phyloP scores from a whole-genome alignment of 2,888 invertebrate genomes.

The Rotaria magnacalcarata region DNA sequence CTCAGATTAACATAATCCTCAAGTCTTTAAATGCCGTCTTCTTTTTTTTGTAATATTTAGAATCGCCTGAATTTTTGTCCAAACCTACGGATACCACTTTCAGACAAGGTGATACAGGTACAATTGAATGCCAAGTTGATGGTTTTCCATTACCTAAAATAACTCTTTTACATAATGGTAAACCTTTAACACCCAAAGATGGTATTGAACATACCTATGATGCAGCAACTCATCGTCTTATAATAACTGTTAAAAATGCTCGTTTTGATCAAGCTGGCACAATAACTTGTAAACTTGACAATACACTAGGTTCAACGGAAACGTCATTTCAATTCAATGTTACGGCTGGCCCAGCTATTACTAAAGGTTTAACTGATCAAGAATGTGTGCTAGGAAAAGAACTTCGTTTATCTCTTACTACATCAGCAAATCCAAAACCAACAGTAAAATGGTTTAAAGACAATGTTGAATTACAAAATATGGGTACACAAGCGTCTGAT shows the following conservation, averaged over 20 bases:
- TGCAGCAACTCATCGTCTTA: neutral
- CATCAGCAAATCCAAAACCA: constrained; percentile 42
- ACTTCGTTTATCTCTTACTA: constrained; percentile 20
- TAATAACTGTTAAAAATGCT: constrained; percentile 9
- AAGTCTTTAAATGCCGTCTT: neutral
- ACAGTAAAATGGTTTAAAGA: constrained; percentile 45
- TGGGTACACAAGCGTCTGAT: neutral
- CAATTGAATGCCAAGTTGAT: constrained; percentile 2
- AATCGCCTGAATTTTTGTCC: neutral
- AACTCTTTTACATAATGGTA: constrained; percentile 40
- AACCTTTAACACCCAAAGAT: constrained; percentile 38
- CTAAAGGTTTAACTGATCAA: constrained; percentile 35
- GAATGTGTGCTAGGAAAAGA: constrained; percentile 56
- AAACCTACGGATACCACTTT: constrained; percentile 13
- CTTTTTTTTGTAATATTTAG: neutral
- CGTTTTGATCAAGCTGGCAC: constrained; percentile 27
- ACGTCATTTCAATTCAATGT: constrained; percentile 38
- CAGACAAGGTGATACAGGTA: constrained; percentile 14
- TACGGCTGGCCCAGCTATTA: constrained; percentile 37
- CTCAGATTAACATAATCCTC: too few species aligned
- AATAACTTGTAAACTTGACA: neutral
- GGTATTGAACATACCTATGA: constrained; percentile 37
- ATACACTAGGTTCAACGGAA: constrained; percentile 37
- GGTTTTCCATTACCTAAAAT: constrained; percentile 31
- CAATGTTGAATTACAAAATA: constrained; percentile 40